A percentile compares a stretch with the other conserved stretches of the same genome.
Evolutionary conservation across 2,888 invertebrate genomes (phyloP).

Genomic region (Chymomyza amoena): DNA sequence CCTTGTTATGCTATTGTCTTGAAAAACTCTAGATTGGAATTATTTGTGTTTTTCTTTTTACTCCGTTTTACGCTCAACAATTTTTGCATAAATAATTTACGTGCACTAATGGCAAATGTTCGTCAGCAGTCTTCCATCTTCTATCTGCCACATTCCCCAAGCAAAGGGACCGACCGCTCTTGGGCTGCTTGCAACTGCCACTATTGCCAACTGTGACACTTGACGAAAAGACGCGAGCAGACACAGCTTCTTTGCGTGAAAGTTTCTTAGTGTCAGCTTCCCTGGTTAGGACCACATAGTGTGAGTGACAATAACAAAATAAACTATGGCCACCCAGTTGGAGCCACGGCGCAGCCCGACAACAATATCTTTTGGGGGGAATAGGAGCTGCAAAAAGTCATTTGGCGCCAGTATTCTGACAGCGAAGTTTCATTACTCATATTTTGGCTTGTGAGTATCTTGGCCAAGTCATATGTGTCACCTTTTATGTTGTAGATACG

Average conservation of each 20-base stretch:
- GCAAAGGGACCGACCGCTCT: not conserved
- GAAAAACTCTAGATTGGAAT: not conserved
- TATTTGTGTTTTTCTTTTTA: not conserved
- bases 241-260: not conserved
- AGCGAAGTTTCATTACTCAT: slow-evolving; percentile 10
- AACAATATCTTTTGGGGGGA: not conserved
- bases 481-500: not conserved
- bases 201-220: not conserved
- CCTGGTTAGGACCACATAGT: not conserved
- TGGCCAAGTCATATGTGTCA: not conserved
- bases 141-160: not conserved
- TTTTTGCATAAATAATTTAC: slow-evolving; percentile 39
- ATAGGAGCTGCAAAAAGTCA: not conserved
- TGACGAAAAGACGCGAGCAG: not conserved
- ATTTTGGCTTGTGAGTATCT: not conserved
- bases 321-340: not conserved
- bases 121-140: not conserved
- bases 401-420: slow-evolving; percentile 5
- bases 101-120: slow-evolving; percentile 33
- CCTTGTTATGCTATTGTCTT: not conserved
- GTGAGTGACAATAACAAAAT: not conserved
- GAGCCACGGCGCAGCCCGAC: not conserved
- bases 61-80: not conserved
- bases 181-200: not conserved
- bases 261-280: not conserved